Base-by-base conservation (phyloP, 2,797 vertebrate genomes). In the Silurus aristotelis region DNA sequence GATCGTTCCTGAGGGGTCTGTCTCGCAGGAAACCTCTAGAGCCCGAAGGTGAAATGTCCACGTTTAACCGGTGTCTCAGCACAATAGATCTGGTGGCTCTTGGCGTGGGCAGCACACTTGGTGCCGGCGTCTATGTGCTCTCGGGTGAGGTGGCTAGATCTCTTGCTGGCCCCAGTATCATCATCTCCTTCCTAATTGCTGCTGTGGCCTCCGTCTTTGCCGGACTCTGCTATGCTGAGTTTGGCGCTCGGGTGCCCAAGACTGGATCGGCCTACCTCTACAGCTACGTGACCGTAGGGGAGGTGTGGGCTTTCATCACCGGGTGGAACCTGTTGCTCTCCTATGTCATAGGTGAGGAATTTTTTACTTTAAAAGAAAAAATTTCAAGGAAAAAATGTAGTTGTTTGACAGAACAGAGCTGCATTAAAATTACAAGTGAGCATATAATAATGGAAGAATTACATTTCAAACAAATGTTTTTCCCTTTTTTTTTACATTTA, bases 291-390 rank as follows among this genome's bases (percentile, higher is more conserved):
- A 96, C 96, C 0, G 91, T 97, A n/a, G 96, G 96, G 0, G 97
- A 98, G 91, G 92, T 98, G 75, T 94, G 96, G 93, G 96, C 96
- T 1, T 97, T 98, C 77, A 89, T 96, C 5, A 94, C 96, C 0
- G 97, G 96, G 0, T 97, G 97, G 96, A 98, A 97, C 90, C 93
- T 98, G 83, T 90, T 98, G 14, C 95, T 98, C 31, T 97, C 97
- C 67, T 98, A 96, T 1, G 61, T 97, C 80, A 97, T 97, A 7
- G 97, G 96, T 92, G 94, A 73, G 86, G 68, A 84, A 56, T 79
- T 52, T 19, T 4, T 2, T 4, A 38, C 38, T 22, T 72, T 38
- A 1, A 48, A n/a, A 0, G 3, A 6, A 73, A 61, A 43, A 2
- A n/a, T 38, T 78, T 38, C 22, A 60, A 38, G 27, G 56, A 76